A percentile compares a stretch with the other conserved stretches of the same genome.
Conservation (phyloP, 2,888 invertebrate species). For the Leptinotarsa haldemani region DNA sequence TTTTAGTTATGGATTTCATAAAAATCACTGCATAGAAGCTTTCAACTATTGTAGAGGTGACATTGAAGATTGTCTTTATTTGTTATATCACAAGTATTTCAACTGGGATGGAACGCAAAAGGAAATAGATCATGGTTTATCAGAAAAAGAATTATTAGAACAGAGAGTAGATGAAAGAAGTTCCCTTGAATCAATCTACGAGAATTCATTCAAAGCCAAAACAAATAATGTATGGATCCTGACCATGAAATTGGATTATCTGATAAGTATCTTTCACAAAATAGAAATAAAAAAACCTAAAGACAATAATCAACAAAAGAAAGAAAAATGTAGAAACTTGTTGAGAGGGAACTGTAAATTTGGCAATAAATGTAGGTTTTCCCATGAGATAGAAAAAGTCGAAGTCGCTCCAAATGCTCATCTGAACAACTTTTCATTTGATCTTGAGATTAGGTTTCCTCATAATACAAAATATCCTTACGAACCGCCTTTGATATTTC, state of each 20-base stretch:
- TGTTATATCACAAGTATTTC: slow-evolving; percentile 80
- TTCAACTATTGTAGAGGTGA: slow-evolving; percentile 75
- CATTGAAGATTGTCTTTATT: slow-evolving; percentile 77
- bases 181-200: slow-evolving; percentile 83
- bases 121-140: slow-evolving; percentile 63
- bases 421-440: slow-evolving; percentile 68
- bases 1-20: slow-evolving; percentile 80
- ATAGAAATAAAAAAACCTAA: slow-evolving; percentile 62
- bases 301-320: slow-evolving; percentile 63
- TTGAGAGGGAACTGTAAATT: slow-evolving; percentile 76
- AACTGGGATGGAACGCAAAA: slow-evolving; percentile 59
- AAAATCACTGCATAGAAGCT: slow-evolving; percentile 80
- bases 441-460: slow-evolving; percentile 82
- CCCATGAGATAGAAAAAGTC: slow-evolving; percentile 70
- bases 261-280: slow-evolving; percentile 67
- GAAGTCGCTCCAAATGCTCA: slow-evolving; percentile 60
- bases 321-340: slow-evolving; percentile 75
- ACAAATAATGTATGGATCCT: slow-evolving; percentile 81
- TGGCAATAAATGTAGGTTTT: slow-evolving; percentile 80
- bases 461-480: slow-evolving; percentile 78
- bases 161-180: slow-evolving; percentile 79
- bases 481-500: slow-evolving; percentile 78
- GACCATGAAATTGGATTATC: slow-evolving; percentile 75
- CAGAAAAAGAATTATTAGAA: slow-evolving; percentile 71
- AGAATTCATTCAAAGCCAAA: slow-evolving; percentile 75